Base-by-base conservation (phyloP, 2,888 invertebrate species). In the Halictus ligatus region DNA sequence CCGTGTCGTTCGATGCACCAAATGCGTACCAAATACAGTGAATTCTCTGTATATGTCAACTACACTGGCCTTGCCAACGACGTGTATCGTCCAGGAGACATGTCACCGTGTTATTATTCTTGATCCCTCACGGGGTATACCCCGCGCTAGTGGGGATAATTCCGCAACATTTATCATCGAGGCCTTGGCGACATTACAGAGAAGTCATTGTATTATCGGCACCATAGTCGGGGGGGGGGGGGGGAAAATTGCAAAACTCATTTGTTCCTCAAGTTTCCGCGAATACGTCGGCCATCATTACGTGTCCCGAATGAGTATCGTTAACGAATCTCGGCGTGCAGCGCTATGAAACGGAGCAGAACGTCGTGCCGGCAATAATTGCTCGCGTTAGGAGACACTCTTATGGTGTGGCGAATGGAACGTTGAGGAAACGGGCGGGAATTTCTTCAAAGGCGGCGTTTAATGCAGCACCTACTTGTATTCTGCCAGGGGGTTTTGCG, bases 391-490 rank as follows among this genome's bases (percentile, higher is more conserved):
- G 74, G 75, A 78, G 75, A 80, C 58, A 75, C 72, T 64, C 75
- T 73, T 67, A 48, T 54, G 54, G 43, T 35, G 60, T 43, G 35
- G 29, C 25, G 74, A 73, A 69, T 43, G 72, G n/a, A 77, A 73
- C 72, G 75, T 75, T 71, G 50, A 75, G 29, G 73, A 35, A 50
- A 69, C n/a, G 72, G 29, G 74, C 76, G 76, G 73, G 71, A 81
- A 64, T 60, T 60, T 79, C 72, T 81, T 81, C 76, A 85, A 85
- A 83, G 80, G 67, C 40, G 54, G 13, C 40, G 71, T 75, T 80
- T 67, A 67, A 87, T 21, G 75, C 29, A 40, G 72, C 82, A 81
- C 92, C 90, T 79, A 92, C 92, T 88, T 90, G 88, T 77, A 88
- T 60, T 92, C 89, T 25, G 77, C 75, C 40, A 90, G 75, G 40